These are phyloP conservation scores for Dascyllus trimaculatus DNA, from an alignment of 2,113 vertebrate species.

Conservation along the genomic window DNA sequence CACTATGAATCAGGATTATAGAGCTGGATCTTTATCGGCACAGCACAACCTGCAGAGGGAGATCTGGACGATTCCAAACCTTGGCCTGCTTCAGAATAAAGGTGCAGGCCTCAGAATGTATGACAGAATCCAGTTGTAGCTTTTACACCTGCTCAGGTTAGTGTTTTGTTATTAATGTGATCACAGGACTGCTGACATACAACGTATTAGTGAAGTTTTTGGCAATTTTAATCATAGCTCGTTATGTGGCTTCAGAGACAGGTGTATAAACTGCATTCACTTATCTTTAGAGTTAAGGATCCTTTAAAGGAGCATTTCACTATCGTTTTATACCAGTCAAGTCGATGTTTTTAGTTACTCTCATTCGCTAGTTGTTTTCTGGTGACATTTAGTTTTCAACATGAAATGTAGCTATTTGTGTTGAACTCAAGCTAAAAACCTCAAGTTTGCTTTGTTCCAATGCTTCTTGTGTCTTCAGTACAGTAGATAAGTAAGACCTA, in stretches of 20 bases:
- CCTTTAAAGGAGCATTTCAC: constrained; percentile 1
- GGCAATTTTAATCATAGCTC: constrained; percentile 22
- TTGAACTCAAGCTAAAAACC: neutral
- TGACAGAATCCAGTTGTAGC: neutral
- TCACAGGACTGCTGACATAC: constrained; percentile 19
- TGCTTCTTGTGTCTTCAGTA: neutral
- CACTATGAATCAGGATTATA: constrained; percentile 74
- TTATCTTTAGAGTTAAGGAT: constrained; percentile 15
- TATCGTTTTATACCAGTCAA: neutral
- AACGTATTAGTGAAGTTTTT: constrained; percentile 11
- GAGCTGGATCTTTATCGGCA: constrained; percentile 67
- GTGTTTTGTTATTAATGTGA: constrained; percentile 30
- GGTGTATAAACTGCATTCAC: neutral
- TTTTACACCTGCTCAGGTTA: constrained; percentile 9
- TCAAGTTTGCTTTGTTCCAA: neutral
- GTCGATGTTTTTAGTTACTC: neutral
- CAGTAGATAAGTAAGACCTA: no score
- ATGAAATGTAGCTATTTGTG: neutral
- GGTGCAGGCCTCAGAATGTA: neutral
- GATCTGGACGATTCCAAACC: constrained; percentile 48
- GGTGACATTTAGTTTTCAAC: neutral
- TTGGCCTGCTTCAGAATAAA: constrained; percentile 4
- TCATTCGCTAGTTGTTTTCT: neutral
- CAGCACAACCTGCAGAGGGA: constrained; percentile 61
- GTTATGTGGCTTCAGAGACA: neutral